phyloP scores from a whole-genome alignment of 2,113 vertebrate genomes.

The Pithys albifrons region DNA sequence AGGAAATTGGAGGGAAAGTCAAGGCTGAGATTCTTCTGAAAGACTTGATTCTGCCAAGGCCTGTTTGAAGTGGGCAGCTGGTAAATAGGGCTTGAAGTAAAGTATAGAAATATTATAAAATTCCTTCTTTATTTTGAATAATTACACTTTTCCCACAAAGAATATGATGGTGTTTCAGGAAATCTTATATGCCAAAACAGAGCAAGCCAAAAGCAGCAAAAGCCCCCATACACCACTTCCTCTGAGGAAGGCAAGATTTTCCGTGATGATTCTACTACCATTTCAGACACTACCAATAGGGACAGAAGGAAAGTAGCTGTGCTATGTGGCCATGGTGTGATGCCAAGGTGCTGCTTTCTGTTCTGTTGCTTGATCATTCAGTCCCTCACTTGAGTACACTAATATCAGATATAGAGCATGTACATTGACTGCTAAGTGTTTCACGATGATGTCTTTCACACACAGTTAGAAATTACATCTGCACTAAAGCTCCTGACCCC shows the following conservation, averaged over 20 bases:
- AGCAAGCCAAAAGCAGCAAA: background rate
- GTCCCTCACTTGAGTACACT: background rate
- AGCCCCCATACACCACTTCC: rapidly evolving
- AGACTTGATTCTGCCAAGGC: background rate
- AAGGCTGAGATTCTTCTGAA: background rate
- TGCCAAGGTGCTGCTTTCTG: background rate
- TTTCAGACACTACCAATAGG: background rate
- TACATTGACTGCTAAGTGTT: background rate
- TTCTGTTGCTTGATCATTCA: background rate
- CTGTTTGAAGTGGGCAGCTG: background rate
- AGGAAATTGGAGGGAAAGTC: background rate
- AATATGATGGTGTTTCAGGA: background rate
- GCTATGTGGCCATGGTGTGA: rapidly evolving
- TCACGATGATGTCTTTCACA: background rate
- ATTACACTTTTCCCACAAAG: background rate
- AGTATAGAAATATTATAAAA: background rate
- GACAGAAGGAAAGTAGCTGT: background rate
- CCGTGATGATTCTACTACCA: background rate
- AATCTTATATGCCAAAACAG: background rate
- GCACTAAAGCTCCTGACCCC: background rate
- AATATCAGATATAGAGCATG: background rate
- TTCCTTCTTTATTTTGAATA: background rate
- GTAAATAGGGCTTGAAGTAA: background rate
- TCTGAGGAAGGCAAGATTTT: background rate
- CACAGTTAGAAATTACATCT: background rate